Conservation (phyloP, 2,797 vertebrate genomes). For the Mycteria americana region DNA sequence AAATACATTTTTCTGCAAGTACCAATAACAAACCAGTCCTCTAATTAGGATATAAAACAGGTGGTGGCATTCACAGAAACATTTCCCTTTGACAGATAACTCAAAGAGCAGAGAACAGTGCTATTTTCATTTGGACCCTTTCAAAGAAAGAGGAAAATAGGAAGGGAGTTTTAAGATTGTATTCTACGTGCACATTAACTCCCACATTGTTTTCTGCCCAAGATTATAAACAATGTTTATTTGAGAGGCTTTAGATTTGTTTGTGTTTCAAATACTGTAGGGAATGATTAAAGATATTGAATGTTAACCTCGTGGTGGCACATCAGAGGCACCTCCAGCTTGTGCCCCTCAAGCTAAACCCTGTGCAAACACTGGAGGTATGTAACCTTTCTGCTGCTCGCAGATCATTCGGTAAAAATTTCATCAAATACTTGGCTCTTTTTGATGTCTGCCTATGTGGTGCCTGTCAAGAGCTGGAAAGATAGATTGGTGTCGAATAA, state of each 20-base stretch:
- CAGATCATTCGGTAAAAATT: background rate
- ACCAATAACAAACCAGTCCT: slow-evolving; percentile 42
- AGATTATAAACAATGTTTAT: background rate
- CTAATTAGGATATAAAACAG: slow-evolving; percentile 72
- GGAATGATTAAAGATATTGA: background rate
- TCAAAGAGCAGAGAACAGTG: slow-evolving; percentile 17
- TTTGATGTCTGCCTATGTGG: background rate
- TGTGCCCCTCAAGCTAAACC: background rate
- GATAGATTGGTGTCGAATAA: background rate
- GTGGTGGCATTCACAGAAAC: slow-evolving; percentile 52
- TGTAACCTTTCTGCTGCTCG: background rate
- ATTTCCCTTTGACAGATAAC: slow-evolving; percentile 37
- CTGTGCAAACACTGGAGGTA: background rate
- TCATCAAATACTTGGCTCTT: background rate
- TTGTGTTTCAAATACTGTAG: background rate
- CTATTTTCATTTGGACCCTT: slow-evolving; percentile 39
- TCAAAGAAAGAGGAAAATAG: slow-evolving; percentile 4
- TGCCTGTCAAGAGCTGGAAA: background rate
- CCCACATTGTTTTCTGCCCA: background rate
- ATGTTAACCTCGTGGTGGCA: background rate
- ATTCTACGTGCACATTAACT: background rate
- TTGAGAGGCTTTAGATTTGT: background rate
- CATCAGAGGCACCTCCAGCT: background rate
- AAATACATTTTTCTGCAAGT: slow-evolving; percentile 64
- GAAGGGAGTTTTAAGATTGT: slow-evolving; percentile 18